phyloP scores from a whole-genome alignment of 2,888 invertebrate genomes.

The Leptopilina drosophilae region DNA sequence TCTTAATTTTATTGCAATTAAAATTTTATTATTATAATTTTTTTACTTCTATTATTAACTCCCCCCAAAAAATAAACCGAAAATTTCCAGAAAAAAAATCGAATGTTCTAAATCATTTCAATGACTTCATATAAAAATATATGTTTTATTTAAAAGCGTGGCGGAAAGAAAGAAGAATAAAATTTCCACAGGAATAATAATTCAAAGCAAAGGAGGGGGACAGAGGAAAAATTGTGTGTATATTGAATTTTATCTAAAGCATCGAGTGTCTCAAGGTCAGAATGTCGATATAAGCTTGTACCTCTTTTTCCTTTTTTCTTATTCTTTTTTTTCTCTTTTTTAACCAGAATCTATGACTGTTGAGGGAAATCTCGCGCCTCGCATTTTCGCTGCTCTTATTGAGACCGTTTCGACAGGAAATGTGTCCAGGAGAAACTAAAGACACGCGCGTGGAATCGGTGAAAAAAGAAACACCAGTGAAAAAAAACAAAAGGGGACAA shows the following conservation, averaged over 20 bases:
- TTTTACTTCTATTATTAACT: no score
- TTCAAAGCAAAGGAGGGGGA: not conserved
- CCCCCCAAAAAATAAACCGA: no score
- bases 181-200: not conserved
- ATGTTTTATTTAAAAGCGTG: not conserved
- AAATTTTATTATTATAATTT: no score
- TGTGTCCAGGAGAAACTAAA: constrained; percentile 31
- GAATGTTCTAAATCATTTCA: no score
- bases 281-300: not conserved
- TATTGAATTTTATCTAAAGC: constrained; percentile 2
- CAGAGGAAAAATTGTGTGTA: no score
- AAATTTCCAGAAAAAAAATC: no score
- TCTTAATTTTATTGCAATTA: no score
- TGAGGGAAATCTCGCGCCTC: constrained; percentile 25
- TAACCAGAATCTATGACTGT: constrained; percentile 34
- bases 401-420: constrained; percentile 28
- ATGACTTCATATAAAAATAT: no score
- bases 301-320: not conserved
- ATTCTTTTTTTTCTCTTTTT: not conserved
- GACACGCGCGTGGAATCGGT: not conserved
- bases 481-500: not conserved
- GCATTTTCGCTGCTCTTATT: constrained; percentile 33
- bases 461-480: not conserved
- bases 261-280: constrained; percentile 22
- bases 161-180: not conserved